phyloP scores from a whole-genome alignment of 92 coral and sea anemone genomes.

The Meandrina meandrites region DNA sequence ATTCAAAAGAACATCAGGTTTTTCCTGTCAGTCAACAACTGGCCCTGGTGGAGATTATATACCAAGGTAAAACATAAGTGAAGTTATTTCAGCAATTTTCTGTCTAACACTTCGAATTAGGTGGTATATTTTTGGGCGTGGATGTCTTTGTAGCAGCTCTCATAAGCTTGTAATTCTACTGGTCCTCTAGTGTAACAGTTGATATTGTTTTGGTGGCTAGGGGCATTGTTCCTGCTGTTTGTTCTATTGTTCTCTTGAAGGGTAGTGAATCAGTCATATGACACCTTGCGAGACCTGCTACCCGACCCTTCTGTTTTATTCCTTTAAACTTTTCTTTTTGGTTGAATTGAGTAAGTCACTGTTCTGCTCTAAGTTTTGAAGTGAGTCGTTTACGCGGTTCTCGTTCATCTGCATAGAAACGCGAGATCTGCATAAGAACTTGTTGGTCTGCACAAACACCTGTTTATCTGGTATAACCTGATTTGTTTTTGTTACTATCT shows the following conservation, averaged over 20 bases:
- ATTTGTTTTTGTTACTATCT: background rate
- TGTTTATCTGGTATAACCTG: background rate
- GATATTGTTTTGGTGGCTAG: too few relatives aligned
- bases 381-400: background rate
- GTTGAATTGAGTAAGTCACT: background rate
- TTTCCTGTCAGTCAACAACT: slow-evolving; percentile 83
- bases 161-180: too few relatives aligned
- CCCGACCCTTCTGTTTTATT: background rate
- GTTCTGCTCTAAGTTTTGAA: background rate
- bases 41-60: slow-evolving; percentile 98
- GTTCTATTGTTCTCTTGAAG: too few relatives aligned
- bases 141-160: too few relatives aligned
- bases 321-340: background rate
- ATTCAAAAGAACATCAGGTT: slow-evolving; percentile 94
- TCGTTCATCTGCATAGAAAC: background rate
- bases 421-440: too few relatives aligned
- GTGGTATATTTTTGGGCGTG: too few relatives aligned
- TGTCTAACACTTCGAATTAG: too few relatives aligned
- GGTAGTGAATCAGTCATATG: too few relatives aligned
- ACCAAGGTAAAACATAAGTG: slow-evolving; percentile 75
- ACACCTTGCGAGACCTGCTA: too few relatives aligned
- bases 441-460: too few relatives aligned
- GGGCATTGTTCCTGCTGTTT: too few relatives aligned
- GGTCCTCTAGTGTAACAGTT: too few relatives aligned
- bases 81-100: background rate